phyloP scores from a whole-genome alignment of 2,888 invertebrate genomes.

The Euclidia mi region DNA sequence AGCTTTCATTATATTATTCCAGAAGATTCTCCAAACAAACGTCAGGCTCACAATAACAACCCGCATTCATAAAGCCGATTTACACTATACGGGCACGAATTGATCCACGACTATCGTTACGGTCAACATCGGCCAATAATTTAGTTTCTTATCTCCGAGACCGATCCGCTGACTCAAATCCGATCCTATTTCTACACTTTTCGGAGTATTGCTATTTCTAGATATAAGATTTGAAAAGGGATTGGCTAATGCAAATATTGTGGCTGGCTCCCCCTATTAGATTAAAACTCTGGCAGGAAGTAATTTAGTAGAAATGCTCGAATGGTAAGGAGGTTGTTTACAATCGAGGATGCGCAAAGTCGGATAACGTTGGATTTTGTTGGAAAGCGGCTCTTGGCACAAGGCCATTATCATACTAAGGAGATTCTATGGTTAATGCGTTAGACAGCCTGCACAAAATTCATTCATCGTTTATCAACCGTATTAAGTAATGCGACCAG shows the following conservation, averaged over 20 bases:
- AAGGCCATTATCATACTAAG: constrained; percentile 10
- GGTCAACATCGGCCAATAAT: constrained; percentile 80
- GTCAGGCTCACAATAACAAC: constrained; percentile 33
- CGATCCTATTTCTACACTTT: constrained; percentile 62
- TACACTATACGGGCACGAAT: constrained; percentile 61
- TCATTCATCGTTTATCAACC: constrained; percentile 6
- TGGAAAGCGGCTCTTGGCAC: constrained; percentile 10
- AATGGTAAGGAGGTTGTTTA: constrained; percentile 14
- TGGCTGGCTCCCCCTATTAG: constrained; percentile 24
- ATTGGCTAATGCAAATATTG: constrained; percentile 65
- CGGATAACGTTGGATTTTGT: constrained; percentile 12
- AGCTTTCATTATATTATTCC: constrained; percentile 17
- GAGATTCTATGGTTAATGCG: constrained; percentile 7
- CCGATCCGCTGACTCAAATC: constrained; percentile 80
- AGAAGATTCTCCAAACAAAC: constrained; percentile 37
- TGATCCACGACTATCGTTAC: constrained; percentile 59
- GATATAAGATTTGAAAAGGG: constrained; percentile 58
- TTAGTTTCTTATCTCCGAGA: constrained; percentile 79
- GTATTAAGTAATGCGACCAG: constrained; percentile 1
- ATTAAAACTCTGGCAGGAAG: constrained; percentile 32
- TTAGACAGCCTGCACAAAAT: constrained; percentile 4
- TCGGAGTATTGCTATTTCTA: constrained; percentile 56
- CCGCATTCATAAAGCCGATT: constrained; percentile 52
- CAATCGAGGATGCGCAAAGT: constrained; percentile 4
- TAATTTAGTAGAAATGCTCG: constrained; percentile 17